Percentiles rank a stretch among this genome's conserved stretches.
These are phyloP conservation scores for Mastacembelus armatus DNA, from an alignment of 2,797 vertebrate genomes.

Conservation along the genomic window DNA sequence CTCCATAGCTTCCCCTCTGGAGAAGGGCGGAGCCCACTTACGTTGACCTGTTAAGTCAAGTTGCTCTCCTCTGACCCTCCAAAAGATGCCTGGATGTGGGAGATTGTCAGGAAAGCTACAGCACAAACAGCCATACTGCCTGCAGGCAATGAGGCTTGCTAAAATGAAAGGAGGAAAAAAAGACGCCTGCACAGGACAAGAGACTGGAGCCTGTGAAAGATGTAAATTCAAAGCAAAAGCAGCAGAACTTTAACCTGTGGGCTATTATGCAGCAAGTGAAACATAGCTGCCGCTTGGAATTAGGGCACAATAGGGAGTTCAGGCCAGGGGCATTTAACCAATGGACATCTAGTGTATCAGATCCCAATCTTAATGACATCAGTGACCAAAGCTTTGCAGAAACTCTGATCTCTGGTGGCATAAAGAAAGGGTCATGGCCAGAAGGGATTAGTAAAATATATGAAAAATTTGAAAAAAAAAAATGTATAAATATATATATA, in stretches of 20 bases:
- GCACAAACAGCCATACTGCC: slow-evolving; percentile 71
- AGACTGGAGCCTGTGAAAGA: slow-evolving; percentile 73
- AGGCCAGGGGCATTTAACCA: slow-evolving; percentile 81
- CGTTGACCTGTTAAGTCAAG: slow-evolving; percentile 86
- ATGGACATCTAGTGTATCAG: slow-evolving; percentile 81
- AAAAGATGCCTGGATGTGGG: slow-evolving; percentile 77
- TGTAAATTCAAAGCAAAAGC: slow-evolving; percentile 84
- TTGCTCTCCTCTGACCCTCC: slow-evolving; percentile 83
- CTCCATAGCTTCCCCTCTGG: slow-evolving; percentile 80
- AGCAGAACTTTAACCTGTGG: slow-evolving; percentile 82
- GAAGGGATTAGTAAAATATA: slow-evolving; percentile 72
- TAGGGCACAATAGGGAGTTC: slow-evolving; percentile 79
- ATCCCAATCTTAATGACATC: slow-evolving; percentile 84
- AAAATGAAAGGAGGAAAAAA: slow-evolving; percentile 58
- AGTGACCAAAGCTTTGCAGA: slow-evolving; percentile 76
- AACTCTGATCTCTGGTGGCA: slow-evolving; percentile 82
- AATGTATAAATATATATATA: slow-evolving; percentile 57
- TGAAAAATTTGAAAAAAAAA: slow-evolving; percentile 42
- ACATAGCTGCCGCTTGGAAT: slow-evolving; percentile 82
- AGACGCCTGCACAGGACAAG: slow-evolving; percentile 69
- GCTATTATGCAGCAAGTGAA: slow-evolving; percentile 81
- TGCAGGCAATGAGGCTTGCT: slow-evolving; percentile 57
- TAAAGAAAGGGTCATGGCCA: slow-evolving; percentile 70
- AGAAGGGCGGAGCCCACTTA: slow-evolving; percentile 83
- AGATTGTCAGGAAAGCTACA: slow-evolving; percentile 69